Evolutionary conservation across 2,113 vertebrate genomes (phyloP).

Genomic region (Gadus macrocephalus): DNA sequence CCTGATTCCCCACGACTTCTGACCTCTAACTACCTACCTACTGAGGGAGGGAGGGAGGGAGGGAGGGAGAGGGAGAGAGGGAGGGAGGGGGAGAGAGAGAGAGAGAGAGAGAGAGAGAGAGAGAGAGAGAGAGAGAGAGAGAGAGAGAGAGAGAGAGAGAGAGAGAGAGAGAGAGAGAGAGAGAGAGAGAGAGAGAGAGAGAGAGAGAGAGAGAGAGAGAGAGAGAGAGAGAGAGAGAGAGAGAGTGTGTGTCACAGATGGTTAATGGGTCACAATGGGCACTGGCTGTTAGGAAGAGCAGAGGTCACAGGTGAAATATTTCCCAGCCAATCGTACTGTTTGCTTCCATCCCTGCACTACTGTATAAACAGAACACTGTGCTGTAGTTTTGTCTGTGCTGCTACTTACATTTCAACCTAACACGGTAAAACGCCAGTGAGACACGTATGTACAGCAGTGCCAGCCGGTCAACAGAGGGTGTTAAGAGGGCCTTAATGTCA

Average conservation of each 20-base stretch:
- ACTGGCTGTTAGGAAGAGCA: constrained; percentile 51
- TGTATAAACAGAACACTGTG: constrained; percentile 28
- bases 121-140: constrained; percentile 3
- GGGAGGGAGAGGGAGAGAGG: no score
- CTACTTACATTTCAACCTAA: no score
- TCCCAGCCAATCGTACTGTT: constrained; percentile 35
- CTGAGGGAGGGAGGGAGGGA: no score
- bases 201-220: constrained; percentile 36
- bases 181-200: not conserved
- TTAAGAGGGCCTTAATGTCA: no score
- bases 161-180: constrained; percentile 31
- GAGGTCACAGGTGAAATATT: constrained; percentile 55
- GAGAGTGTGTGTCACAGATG: constrained; percentile 46
- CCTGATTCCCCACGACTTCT: constrained; percentile 59
- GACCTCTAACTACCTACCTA: constrained; percentile 58
- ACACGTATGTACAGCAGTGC: no score
- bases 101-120: no score
- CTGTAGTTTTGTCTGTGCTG: no score
- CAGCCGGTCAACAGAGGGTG: no score
- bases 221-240: constrained; percentile 49
- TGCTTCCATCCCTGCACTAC: constrained; percentile 29
- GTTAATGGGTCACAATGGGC: constrained; percentile 57
- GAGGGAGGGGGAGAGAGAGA: no score
- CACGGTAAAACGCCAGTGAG: no score
- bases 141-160: constrained; percentile 17